Conservation (phyloP, 2,797 vertebrate species). For the Gymnopithys bicolor region DNA sequence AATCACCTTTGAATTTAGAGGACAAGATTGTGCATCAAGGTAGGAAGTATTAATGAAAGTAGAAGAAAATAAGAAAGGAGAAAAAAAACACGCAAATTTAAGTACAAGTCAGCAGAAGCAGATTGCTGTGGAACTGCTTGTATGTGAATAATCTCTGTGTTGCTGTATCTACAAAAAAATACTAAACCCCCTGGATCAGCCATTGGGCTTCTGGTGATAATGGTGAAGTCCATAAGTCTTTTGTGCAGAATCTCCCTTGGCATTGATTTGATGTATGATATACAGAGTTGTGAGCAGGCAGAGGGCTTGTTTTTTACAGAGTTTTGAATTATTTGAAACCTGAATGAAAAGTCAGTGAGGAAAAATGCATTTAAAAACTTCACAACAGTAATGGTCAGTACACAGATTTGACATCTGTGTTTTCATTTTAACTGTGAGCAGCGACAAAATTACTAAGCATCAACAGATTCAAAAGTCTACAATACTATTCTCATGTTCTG, state of each 20-base stretch:
- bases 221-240: neutral
- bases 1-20: neutral
- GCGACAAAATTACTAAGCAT: neutral
- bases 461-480: neutral
- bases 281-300: neutral
- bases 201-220: fast-evolving
- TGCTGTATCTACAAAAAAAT: neutral
- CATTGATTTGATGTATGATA: neutral
- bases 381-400: neutral
- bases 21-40: neutral
- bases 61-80: neutral
- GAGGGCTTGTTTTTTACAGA: neutral
- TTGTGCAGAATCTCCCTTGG: neutral
- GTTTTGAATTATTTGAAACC: neutral
- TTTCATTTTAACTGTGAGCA: neutral
- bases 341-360: neutral
- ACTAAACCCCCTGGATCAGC: neutral
- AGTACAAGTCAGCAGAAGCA: neutral
- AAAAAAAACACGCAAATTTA: fast-evolving
- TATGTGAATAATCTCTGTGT: neutral
- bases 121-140: neutral
- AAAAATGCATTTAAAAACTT: neutral
- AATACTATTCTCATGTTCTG: neutral
- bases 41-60: neutral
- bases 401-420: neutral